Base-by-base conservation (phyloP, 2,113 vertebrate genomes). In the Pithys albifrons region DNA sequence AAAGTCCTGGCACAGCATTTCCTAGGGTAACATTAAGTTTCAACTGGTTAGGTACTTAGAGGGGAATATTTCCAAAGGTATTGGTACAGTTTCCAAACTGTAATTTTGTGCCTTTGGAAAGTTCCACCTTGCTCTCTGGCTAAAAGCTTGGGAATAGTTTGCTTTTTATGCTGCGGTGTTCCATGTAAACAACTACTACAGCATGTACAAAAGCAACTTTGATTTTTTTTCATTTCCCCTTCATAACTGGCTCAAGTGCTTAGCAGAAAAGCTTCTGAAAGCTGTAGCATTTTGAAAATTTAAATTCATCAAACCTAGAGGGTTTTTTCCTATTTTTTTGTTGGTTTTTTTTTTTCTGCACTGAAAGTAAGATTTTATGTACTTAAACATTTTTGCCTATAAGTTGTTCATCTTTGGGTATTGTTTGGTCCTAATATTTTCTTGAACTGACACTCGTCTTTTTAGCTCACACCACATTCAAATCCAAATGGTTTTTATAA, bases 361-460 rank as follows among this genome's bases (percentile, higher is more conserved):
- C 93, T 95, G 89, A 78, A 95, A 83, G 86, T 89, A 87, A 95
- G 65, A 43, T 69, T 84, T 87, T 78, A 93, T 54, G 80, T 96
- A 88, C 93, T 87, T 80, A 92, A 83, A 95, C 95, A 94, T 95
- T 97, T 97, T 96, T 97, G 92, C 96, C 90, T 97, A 41, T 89
- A 88, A 90, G 64, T 95, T 96, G 76, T 87, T 96, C 88, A 76
- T 82, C 55, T 94, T 95, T 92, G 83, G 87, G 93, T 97, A 94
- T 95, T 95, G 94, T 97, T 96, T 92, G 88, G 92, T 97, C 94
- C 97, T 95, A 78, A 88, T 95, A 96, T 94, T 93, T 96, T 94
- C 93, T 89, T 95, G 91, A 97, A 97, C 91, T 83, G 96, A 97
- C 97, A 96, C 93, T 88, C 39, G 71, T 96, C 89, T 93, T 85